Evolutionary conservation across 2,113 vertebrate genomes (phyloP).

Genomic region (Colistium nudipinnis): DNA sequence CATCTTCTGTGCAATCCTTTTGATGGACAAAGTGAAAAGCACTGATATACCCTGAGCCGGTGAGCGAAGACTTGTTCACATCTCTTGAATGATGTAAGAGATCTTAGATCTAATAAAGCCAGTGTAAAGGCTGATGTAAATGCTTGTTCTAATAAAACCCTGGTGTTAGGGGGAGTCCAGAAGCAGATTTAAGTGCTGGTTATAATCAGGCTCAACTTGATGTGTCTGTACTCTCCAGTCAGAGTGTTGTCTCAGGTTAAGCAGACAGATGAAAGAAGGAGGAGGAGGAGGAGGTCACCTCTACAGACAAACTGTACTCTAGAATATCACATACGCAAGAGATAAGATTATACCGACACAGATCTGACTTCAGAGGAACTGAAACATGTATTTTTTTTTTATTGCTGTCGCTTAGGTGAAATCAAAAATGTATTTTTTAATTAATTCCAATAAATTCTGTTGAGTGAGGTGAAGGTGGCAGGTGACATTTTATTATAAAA

Average conservation of each 20-base stretch:
- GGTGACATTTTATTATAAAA: too few relatives aligned
- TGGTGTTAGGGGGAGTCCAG: conserved; percentile 57
- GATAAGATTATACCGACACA: conserved; percentile 12
- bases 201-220: conserved; percentile 75
- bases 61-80: conserved; percentile 37
- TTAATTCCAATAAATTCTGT: not conserved
- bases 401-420: not conserved
- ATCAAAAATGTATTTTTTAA: too few relatives aligned
- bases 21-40: conserved; percentile 51
- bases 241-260: conserved; percentile 66
- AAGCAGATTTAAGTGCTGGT: conserved; percentile 77
- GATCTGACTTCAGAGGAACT: conserved; percentile 2
- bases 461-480: too few relatives aligned
- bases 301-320: conserved; percentile 55
- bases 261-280: conserved; percentile 70
- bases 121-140: conserved; percentile 74
- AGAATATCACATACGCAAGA: conserved; percentile 49
- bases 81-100: conserved; percentile 74
- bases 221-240: conserved; percentile 61
- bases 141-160: conserved; percentile 77
- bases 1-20: conserved; percentile 56
- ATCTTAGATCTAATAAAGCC: conserved; percentile 74
- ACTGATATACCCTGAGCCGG: conserved; percentile 40
- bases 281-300: conserved; percentile 70
- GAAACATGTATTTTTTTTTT: not conserved